These are phyloP conservation scores for Ctenomys sociabilis DNA, from an alignment of 2,113 vertebrate species.

Conservation along the genomic window DNA sequence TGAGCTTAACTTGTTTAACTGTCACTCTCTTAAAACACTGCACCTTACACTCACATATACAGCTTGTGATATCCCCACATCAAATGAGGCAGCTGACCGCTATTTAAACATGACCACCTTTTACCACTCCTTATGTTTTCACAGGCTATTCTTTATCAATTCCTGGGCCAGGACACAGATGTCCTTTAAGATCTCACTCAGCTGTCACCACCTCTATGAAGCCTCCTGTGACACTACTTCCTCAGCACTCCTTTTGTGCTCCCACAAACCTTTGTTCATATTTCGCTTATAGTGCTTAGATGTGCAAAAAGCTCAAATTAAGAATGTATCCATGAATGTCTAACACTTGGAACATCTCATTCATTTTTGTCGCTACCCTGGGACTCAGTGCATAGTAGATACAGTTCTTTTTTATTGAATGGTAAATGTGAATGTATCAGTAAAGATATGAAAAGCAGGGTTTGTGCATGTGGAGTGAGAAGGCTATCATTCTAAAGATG, in stretches of 20 bases:
- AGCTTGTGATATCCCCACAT: neutral
- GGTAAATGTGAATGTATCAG: slow-evolving; percentile 30
- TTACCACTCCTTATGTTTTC: neutral
- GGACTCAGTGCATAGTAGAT: neutral
- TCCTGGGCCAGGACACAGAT: neutral
- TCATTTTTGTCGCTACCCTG: neutral
- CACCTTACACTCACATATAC: too few relatives aligned
- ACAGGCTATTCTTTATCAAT: neutral
- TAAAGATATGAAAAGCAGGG: neutral
- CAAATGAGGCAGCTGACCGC: too few relatives aligned
- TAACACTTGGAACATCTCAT: neutral
- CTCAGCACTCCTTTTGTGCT: neutral
- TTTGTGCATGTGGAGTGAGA: neutral
- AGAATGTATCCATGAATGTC: neutral
- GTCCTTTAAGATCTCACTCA: neutral
- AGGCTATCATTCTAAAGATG: slow-evolving; percentile 36
- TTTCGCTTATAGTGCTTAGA: neutral
- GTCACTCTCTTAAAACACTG: neutral
- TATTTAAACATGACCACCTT: neutral
- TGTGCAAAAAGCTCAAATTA: slow-evolving; percentile 2
- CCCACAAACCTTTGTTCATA: neutral
- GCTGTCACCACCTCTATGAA: neutral
- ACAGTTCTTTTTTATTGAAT: neutral
- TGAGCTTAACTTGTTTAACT: neutral
- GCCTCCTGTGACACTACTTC: neutral